A percentile compares a stretch with the other conserved stretches of the same genome.
phyloP scores from a whole-genome alignment of 2,113 vertebrate species.

The Phyllopteryx taeniolatus region DNA sequence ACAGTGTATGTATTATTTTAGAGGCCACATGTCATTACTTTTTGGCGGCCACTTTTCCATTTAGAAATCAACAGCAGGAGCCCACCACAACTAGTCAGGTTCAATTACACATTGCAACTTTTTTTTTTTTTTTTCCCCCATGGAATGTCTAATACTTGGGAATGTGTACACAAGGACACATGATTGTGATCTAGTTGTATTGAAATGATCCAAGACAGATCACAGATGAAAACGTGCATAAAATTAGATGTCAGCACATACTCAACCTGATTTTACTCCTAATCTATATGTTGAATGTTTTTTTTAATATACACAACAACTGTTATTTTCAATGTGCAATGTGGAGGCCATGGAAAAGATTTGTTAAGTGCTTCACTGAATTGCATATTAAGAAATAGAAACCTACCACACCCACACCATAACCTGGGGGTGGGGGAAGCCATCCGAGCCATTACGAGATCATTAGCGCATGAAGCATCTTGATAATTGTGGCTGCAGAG shows the following conservation, averaged over 20 bases:
- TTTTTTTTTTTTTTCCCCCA: constrained; percentile 4
- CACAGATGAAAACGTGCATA: not conserved
- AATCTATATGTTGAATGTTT: constrained; percentile 29
- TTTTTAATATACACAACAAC: constrained; percentile 30
- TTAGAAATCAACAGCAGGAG: not conserved
- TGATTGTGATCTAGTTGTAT: not conserved
- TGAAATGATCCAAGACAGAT: not conserved
- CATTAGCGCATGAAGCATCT: constrained; percentile 15
- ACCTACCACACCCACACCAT: constrained; percentile 17
- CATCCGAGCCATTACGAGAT: not conserved
- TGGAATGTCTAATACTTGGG: constrained; percentile 60
- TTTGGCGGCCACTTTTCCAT: not conserved
- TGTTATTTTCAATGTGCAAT: constrained; percentile 38
- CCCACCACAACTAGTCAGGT: not conserved
- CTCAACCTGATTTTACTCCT: constrained; percentile 20
- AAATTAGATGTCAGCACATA: not conserved
- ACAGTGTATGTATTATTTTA: not conserved
- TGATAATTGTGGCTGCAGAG: constrained; percentile 21
- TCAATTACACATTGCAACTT: constrained; percentile 6
- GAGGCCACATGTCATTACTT: not conserved
- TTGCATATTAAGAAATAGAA: constrained; percentile 65
- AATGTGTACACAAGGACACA: constrained; percentile 40
- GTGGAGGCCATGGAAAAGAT: constrained; percentile 18
- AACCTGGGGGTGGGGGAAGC: not conserved
- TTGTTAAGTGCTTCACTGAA: constrained; percentile 53